Evolutionary conservation across 2,888 invertebrate species (phyloP).

Genomic region (Morinoia aosen): DNA sequence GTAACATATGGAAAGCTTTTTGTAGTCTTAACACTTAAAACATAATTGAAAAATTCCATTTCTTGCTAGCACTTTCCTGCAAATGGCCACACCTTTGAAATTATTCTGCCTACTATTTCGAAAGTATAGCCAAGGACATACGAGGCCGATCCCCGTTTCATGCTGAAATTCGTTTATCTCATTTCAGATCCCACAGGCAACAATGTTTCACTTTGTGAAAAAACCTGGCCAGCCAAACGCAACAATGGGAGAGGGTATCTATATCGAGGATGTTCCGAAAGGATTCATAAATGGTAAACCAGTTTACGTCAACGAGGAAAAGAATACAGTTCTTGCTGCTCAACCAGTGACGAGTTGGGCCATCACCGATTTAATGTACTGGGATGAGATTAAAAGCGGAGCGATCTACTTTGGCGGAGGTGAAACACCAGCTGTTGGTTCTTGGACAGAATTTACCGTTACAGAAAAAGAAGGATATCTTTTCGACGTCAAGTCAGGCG

Average conservation of each 20-base stretch:
- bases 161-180: no score
- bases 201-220: background rate
- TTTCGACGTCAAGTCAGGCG: no score
- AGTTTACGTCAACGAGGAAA: slow-evolving; percentile 22
- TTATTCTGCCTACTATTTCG: no score
- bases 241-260: background rate
- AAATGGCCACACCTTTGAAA: no score
- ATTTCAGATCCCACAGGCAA: background rate
- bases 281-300: background rate
- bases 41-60: no score
- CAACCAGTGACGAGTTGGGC: background rate
- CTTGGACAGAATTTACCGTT: no score
- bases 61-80: no score
- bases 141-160: no score
- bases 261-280: background rate
- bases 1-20: no score
- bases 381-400: background rate
- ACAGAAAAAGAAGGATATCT: no score
- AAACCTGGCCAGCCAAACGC: background rate
- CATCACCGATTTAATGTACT: background rate
- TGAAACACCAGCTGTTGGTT: background rate
- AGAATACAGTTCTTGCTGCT: background rate
- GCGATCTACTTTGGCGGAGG: slow-evolving; percentile 8
- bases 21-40: no score
- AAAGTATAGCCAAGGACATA: no score